Evolutionary conservation across 2,113 vertebrate species (phyloP).

Genomic region (Pristiophorus japonicus): DNA sequence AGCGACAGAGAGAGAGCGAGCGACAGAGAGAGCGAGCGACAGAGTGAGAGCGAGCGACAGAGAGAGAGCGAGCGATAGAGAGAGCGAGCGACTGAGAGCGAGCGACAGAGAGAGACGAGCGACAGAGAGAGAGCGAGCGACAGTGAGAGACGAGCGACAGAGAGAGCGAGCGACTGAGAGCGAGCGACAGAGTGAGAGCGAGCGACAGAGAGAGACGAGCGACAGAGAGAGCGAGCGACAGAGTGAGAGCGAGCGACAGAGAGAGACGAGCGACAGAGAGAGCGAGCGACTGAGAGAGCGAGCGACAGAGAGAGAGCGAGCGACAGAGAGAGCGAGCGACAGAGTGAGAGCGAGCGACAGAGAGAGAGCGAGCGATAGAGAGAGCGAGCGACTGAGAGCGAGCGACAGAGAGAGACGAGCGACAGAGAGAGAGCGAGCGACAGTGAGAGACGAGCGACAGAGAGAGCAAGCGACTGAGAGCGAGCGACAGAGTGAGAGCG

Average conservation of each 20-base stretch:
- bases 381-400: background rate
- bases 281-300: too few species aligned
- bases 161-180: constrained; percentile 45
- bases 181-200: constrained; percentile 50
- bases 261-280: background rate
- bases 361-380: background rate
- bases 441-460: too few species aligned
- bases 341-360: background rate
- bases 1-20: background rate
- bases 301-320: background rate
- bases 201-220: background rate
- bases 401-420: background rate
- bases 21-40: background rate
- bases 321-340: background rate
- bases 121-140: too few species aligned
- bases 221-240: background rate
- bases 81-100: too few species aligned
- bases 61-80: background rate
- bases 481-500: too few species aligned
- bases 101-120: background rate
- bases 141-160: background rate
- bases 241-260: constrained; percentile 36
- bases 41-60: background rate
- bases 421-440: too few species aligned
- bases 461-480: background rate